These are phyloP conservation scores for Gryllus longicercus DNA, from an alignment of 2,888 invertebrate species.

Conservation along the genomic window DNA sequence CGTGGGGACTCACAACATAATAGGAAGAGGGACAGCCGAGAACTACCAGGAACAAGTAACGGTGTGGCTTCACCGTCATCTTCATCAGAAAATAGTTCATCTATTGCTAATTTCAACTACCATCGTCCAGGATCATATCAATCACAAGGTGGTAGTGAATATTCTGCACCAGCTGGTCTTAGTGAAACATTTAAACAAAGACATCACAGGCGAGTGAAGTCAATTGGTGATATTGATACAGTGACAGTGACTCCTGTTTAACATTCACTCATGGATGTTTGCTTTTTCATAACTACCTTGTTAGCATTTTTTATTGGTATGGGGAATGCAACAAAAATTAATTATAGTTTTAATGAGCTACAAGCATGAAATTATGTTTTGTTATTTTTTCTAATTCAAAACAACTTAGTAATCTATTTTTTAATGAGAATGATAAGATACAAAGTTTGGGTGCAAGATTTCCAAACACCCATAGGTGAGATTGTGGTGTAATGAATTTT, in stretches of 20 bases:
- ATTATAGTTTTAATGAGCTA: too few species aligned
- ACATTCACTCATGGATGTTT: slow-evolving; percentile 24
- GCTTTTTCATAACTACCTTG: too few species aligned
- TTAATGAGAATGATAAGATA: not conserved
- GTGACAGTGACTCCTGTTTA: slow-evolving; percentile 49
- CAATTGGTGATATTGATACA: slow-evolving; percentile 71
- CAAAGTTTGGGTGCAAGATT: not conserved
- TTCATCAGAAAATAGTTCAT: slow-evolving; percentile 40
- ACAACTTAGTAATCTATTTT: not conserved
- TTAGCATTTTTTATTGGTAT: not conserved
- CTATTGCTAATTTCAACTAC: slow-evolving; percentile 41
- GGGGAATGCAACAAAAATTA: not conserved
- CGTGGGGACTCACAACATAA: slow-evolving; percentile 43
- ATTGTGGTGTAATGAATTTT: not conserved
- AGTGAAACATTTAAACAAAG: slow-evolving; percentile 53
- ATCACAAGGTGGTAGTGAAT: slow-evolving; percentile 39
- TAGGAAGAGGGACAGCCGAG: slow-evolving; percentile 57
- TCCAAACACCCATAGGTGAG: not conserved
- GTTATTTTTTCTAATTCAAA: not conserved
- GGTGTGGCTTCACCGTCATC: slow-evolving; percentile 36
- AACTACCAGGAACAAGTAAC: slow-evolving; percentile 31
- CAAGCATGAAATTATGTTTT: not conserved
- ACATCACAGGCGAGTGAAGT: slow-evolving; percentile 59
- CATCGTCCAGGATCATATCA: slow-evolving; percentile 45
- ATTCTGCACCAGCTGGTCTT: slow-evolving; percentile 45